phyloP scores from a whole-genome alignment of 2,888 invertebrate species.

The Cryptops parisi region DNA sequence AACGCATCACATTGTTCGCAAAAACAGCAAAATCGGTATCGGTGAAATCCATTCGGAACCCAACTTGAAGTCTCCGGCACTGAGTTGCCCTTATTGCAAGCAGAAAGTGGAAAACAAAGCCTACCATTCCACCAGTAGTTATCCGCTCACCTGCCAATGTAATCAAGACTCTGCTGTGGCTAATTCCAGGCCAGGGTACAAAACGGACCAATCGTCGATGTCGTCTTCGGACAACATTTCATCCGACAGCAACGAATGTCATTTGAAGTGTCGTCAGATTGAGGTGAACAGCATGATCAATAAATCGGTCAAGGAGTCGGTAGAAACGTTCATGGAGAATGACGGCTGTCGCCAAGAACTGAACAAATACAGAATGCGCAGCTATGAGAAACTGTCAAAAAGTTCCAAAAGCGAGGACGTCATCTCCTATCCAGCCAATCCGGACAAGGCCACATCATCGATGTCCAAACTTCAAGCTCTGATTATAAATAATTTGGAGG shows the following conservation, averaged over 20 bases:
- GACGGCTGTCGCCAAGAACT: neutral
- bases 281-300: neutral
- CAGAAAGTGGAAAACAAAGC: neutral
- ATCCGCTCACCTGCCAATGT: no score
- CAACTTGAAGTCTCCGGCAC: neutral
- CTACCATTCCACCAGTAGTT: no score
- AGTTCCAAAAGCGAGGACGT: neutral
- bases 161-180: neutral
- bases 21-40: neutral
- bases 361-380: neutral
- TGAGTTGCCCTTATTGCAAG: neutral
- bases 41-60: neutral
- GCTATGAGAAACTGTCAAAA: neutral
- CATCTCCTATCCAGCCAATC: neutral
- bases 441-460: neutral
- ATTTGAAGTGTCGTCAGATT: neutral
- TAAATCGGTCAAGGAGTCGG: neutral
- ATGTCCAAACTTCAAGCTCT: neutral
- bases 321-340: neutral
- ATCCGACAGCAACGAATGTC: neutral
- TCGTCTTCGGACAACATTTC: neutral
- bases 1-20: neutral
- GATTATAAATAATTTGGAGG: neutral
- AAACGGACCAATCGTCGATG: neutral
- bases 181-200: neutral